Evolutionary conservation across 2,797 vertebrate genomes (phyloP).

Genomic region (Benthosema pterotum): DNA sequence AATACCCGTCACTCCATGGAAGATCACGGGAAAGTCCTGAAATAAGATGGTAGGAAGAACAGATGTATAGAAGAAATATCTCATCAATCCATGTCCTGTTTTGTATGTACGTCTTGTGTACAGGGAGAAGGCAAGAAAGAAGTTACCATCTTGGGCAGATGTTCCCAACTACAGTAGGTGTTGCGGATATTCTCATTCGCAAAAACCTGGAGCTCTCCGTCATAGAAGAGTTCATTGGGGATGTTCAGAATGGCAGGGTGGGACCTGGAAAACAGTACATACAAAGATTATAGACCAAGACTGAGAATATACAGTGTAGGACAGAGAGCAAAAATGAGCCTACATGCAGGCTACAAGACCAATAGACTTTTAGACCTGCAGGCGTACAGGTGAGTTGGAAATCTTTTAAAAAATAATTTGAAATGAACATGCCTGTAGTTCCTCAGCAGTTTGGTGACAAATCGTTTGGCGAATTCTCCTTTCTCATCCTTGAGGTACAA

Average conservation of each 20-base stretch:
- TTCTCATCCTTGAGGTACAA: conserved; percentile 77
- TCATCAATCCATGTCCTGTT: no score
- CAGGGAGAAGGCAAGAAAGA: rapidly evolving
- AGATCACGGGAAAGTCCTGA: conserved; percentile 92
- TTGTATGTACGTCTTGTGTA: background rate
- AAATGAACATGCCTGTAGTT: conserved; percentile 87
- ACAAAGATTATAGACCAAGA: background rate
- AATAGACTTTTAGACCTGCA: no score
- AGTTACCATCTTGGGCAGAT: conserved; percentile 79
- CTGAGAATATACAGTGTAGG: background rate
- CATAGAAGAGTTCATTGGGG: conserved; percentile 87
- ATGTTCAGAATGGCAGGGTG: conserved; percentile 85
- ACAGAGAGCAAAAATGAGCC: no score
- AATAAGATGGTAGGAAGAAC: background rate
- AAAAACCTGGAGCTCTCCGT: conserved; percentile 79
- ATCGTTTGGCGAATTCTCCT: conserved; percentile 71
- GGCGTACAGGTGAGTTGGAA: no score
- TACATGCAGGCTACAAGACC: no score
- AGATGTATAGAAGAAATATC: background rate
- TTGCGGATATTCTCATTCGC: conserved; percentile 52
- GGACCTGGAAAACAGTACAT: conserved; percentile 74
- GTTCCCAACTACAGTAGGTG: conserved; percentile 84
- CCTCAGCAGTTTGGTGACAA: conserved; percentile 88
- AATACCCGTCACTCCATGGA: conserved; percentile 86
- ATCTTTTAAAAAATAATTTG: no score